Evolutionary conservation across 2,113 vertebrate genomes (phyloP).

Genomic region (Gavialis gangeticus): DNA sequence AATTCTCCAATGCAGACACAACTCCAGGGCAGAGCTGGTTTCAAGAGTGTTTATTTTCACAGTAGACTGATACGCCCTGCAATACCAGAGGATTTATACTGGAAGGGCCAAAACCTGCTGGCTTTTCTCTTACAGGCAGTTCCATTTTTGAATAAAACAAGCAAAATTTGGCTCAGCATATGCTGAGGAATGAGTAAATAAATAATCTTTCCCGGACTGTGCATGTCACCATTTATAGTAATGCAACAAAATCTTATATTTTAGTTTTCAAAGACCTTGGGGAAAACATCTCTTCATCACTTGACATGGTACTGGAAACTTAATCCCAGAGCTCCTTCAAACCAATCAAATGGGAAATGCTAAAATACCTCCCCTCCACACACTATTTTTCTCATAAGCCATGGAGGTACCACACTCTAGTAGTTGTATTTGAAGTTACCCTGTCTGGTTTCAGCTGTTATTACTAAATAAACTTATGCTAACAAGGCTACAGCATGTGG

Average conservation of each 20-base stretch:
- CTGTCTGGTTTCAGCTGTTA: background rate
- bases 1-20: background rate
- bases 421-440: constrained; percentile 1
- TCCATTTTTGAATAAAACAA: background rate
- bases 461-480: background rate
- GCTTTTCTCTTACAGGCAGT: background rate
- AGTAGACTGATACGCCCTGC: background rate
- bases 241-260: constrained; percentile 14
- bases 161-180: constrained; percentile 20
- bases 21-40: background rate
- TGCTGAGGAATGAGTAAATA: constrained; percentile 40
- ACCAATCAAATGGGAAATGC: background rate
- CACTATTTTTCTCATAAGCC: background rate
- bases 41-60: background rate
- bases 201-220: constrained; percentile 6
- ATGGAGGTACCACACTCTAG: background rate
- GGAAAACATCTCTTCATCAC: background rate
- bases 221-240: constrained; percentile 49
- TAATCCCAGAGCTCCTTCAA: background rate
- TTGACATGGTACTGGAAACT: background rate
- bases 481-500: background rate
- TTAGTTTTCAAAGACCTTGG: constrained; percentile 8
- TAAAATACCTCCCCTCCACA: background rate
- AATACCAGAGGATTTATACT: background rate
- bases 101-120: background rate